phyloP scores from a whole-genome alignment of 2,113 vertebrate species.

The Salvelinus fontinalis region DNA sequence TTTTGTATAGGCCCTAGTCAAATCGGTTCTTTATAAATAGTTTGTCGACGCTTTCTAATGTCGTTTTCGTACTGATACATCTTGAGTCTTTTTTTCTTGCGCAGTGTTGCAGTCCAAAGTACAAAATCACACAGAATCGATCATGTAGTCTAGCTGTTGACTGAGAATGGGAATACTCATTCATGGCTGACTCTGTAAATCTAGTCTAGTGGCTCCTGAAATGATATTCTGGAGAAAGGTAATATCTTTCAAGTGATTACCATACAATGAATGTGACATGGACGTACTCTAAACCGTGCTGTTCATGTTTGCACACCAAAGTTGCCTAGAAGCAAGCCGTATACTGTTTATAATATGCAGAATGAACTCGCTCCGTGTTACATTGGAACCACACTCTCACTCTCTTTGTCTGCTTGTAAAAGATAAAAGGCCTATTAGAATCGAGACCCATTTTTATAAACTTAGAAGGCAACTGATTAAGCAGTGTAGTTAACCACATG shows the following conservation, averaged over 20 bases:
- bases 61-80: neutral
- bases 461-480: conserved; percentile 20
- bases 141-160: neutral
- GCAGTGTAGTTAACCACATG: conserved; percentile 46
- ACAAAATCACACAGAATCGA: neutral
- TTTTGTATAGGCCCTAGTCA: too few species aligned
- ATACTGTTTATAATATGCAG: neutral
- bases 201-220: neutral
- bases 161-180: neutral
- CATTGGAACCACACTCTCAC: conserved; percentile 34
- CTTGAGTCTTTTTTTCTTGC: neutral
- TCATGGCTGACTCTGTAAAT: neutral
- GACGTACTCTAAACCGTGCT: neutral
- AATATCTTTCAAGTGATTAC: neutral
- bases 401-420: conserved; percentile 43
- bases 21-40: too few species aligned
- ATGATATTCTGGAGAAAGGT: neutral
- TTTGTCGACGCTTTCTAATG: neutral
- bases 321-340: neutral
- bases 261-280: neutral
- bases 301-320: conserved; percentile 2
- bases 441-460: conserved; percentile 8
- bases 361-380: conserved; percentile 7
- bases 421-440: conserved; percentile 55
- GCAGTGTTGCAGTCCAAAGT: neutral